phyloP scores from a whole-genome alignment of 1,140 invertebrate species.

The Paraescarpia echinospica region DNA sequence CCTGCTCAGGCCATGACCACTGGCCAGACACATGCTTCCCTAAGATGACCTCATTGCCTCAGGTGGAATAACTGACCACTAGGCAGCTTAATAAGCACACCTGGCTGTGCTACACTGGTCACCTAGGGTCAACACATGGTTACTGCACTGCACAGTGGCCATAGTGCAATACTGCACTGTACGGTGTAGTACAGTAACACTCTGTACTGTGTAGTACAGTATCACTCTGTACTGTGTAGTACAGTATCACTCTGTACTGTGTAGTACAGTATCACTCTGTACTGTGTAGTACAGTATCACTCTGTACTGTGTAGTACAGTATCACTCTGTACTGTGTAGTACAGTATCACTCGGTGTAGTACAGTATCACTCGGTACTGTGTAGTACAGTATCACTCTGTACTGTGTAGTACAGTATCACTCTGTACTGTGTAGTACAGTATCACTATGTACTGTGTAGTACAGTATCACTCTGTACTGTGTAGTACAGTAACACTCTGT shows the following conservation, averaged over 20 bases:
- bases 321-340: not conserved
- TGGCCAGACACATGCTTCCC: not conserved
- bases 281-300: not conserved
- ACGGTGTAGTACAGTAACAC: not conserved
- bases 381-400: not conserved
- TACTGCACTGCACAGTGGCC: not conserved
- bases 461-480: not conserved
- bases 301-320: not conserved
- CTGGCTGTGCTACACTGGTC: not conserved
- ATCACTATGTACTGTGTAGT: not conserved
- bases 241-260: not conserved
- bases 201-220: not conserved
- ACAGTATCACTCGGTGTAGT: not conserved
- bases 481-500: not conserved
- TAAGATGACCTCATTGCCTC: not conserved
- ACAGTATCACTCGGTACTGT: not conserved
- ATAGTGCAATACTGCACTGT: not conserved
- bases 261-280: not conserved
- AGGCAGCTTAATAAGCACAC: not conserved
- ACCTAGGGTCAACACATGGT: not conserved
- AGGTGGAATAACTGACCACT: not conserved
- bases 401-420: not conserved
- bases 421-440: not conserved
- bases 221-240: not conserved
- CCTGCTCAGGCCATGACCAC: not conserved